Evolutionary conservation across 2,888 invertebrate genomes (phyloP).

Genomic region (Scaptomyza polygonia): DNA sequence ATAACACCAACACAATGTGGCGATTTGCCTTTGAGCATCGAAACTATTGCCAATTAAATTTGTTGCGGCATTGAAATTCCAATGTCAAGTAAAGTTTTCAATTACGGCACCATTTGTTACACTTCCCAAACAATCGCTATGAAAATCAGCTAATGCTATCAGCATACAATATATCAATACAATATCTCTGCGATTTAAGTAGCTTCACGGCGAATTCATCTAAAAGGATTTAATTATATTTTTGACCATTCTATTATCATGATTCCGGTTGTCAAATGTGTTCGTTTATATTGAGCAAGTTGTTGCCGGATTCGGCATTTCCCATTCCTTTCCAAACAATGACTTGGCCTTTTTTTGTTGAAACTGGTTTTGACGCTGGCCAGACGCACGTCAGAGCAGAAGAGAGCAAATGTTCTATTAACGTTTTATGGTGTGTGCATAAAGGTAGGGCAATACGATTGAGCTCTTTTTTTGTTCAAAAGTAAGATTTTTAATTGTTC

Average conservation of each 20-base stretch:
- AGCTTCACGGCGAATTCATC: slow-evolving; percentile 23
- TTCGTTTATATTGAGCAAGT: slow-evolving; percentile 27
- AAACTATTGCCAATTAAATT: slow-evolving; percentile 57
- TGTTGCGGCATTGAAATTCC: slow-evolving; percentile 77
- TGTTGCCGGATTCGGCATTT: slow-evolving; percentile 57
- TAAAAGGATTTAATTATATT: background rate
- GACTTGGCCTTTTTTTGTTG: slow-evolving; percentile 36
- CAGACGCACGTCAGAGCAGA: slow-evolving; percentile 64
- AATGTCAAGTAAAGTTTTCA: slow-evolving; percentile 57
- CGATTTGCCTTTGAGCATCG: slow-evolving; percentile 25
- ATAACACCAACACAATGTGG: slow-evolving; percentile 46
- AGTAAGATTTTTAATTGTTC: slow-evolving; percentile 26
- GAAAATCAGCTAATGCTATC: slow-evolving; percentile 65
- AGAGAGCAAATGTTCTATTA: slow-evolving; percentile 51
- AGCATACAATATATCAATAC: slow-evolving; percentile 47
- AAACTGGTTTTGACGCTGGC: slow-evolving; percentile 60
- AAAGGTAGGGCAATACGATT: slow-evolving; percentile 43
- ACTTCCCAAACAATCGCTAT: slow-evolving; percentile 41
- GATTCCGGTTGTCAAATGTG: slow-evolving; percentile 54
- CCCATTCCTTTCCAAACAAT: slow-evolving; percentile 44
- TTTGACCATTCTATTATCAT: slow-evolving; percentile 25
- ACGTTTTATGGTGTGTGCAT: slow-evolving; percentile 36
- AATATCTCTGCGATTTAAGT: slow-evolving; percentile 28
- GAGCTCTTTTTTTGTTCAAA: slow-evolving; percentile 23
- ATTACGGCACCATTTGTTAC: slow-evolving; percentile 64